Evolutionary conservation across 2,113 vertebrate genomes (phyloP).

Genomic region (Eulemur rufifrons): DNA sequence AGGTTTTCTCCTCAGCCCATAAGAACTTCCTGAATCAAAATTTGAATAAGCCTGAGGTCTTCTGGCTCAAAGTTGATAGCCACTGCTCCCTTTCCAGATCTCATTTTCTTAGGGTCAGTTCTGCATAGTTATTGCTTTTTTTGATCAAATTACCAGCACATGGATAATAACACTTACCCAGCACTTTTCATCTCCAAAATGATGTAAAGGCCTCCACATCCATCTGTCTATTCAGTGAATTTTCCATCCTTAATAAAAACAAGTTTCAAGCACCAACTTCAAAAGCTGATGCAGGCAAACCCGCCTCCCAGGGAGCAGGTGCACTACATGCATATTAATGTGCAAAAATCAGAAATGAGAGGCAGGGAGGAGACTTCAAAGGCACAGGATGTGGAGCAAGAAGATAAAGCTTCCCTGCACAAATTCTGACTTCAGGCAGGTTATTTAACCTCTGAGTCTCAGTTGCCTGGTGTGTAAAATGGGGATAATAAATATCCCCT

Average conservation of each 20-base stretch:
- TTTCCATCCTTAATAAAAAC: slow-evolving; percentile 72
- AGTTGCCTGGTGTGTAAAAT: neutral
- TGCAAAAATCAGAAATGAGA: neutral
- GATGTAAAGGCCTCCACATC: slow-evolving; percentile 39
- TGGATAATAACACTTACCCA: slow-evolving; percentile 58
- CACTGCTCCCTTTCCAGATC: neutral
- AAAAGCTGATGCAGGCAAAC: slow-evolving; percentile 58
- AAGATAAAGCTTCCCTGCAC: neutral
- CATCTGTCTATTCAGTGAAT: slow-evolving; percentile 64
- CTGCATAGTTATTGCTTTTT: slow-evolving; percentile 52
- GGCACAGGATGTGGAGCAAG: neutral
- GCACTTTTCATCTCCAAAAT: slow-evolving; percentile 64
- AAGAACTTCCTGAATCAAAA: slow-evolving; percentile 40
- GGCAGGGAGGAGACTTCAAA: slow-evolving; percentile 43
- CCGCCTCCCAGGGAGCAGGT: slow-evolving; percentile 6
- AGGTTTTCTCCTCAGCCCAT: neutral
- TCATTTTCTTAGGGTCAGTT: slow-evolving; percentile 63
- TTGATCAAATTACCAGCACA: slow-evolving; percentile 66
- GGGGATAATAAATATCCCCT: neutral
- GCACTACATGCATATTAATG: slow-evolving; percentile 54
- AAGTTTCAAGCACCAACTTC: slow-evolving; percentile 63
- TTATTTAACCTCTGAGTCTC: slow-evolving; percentile 13
- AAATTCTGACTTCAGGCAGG: neutral
- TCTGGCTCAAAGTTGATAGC: neutral
- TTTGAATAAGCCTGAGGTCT: slow-evolving; percentile 50